phyloP scores from a whole-genome alignment of 2,797 vertebrate genomes.

The Thalassophryne amazonica region DNA sequence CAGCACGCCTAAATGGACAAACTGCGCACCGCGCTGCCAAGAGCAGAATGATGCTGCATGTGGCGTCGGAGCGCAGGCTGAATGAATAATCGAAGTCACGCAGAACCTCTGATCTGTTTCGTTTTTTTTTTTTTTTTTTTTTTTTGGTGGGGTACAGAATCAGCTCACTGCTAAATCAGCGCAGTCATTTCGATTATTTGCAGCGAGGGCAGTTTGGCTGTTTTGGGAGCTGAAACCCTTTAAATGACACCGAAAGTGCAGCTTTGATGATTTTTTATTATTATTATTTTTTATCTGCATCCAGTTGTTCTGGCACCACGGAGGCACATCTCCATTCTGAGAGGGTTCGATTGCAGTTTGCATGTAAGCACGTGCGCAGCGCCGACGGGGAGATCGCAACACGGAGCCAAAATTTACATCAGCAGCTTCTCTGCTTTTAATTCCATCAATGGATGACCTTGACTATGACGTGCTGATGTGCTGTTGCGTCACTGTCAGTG shows the following conservation, averaged over 20 bases:
- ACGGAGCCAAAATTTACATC: neutral
- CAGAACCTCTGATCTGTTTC: slow-evolving; percentile 16
- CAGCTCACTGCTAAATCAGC: slow-evolving; percentile 45
- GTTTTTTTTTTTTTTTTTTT: neutral
- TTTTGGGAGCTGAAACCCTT: no score
- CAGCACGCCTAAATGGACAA: no score
- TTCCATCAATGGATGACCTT: slow-evolving; percentile 74
- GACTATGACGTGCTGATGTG: slow-evolving; percentile 51
- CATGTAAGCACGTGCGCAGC: slow-evolving; percentile 40
- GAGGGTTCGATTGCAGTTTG: slow-evolving; percentile 6
- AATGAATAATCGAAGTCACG: slow-evolving; percentile 67
- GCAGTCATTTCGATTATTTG: slow-evolving; percentile 29
- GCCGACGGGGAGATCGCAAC: neutral
- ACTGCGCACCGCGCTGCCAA: neutral
- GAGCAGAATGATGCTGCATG: no score
- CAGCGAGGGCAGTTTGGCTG: no score
- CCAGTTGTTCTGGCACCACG: slow-evolving; percentile 4
- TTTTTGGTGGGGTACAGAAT: neutral
- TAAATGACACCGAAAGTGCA: no score
- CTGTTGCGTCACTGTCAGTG: slow-evolving; percentile 47
- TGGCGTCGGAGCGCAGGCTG: slow-evolving; percentile 37
- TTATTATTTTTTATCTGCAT: neutral
- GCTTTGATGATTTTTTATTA: neutral
- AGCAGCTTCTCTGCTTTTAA: neutral
- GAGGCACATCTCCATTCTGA: neutral